phyloP scores from a whole-genome alignment of 2,113 vertebrate genomes.

The Strix uralensis region DNA sequence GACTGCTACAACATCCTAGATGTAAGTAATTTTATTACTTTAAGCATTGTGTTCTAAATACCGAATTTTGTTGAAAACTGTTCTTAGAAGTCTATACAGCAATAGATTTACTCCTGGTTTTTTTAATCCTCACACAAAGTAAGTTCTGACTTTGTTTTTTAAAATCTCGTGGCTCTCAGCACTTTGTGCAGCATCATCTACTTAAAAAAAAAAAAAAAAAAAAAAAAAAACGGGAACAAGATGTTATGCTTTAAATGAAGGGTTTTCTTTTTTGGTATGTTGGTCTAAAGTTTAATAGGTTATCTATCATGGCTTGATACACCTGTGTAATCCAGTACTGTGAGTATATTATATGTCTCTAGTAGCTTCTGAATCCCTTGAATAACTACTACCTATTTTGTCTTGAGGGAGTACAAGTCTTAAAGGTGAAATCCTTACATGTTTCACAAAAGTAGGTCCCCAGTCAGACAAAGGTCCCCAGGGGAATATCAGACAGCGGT shows the following conservation, averaged over 20 bases:
- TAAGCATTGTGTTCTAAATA: background rate
- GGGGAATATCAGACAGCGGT: background rate
- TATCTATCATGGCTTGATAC: accelerated
- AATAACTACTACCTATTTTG: background rate
- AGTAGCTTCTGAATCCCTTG: background rate
- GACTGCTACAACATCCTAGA: background rate
- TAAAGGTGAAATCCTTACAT: background rate
- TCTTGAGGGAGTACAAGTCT: background rate
- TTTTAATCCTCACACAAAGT: background rate
- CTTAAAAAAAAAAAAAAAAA: background rate
- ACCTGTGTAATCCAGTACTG: too few species aligned
- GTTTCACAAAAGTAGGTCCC: background rate
- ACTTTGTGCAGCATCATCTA: background rate
- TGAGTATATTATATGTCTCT: background rate
- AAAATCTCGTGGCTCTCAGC: background rate
- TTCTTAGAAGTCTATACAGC: background rate
- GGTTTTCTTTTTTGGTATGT: accelerated
- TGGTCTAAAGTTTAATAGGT: background rate
- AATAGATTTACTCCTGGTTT: background rate
- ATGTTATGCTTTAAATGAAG: background rate
- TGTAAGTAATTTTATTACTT: background rate
- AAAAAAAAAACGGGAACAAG: background rate
- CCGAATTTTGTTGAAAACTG: background rate
- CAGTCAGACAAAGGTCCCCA: background rate
- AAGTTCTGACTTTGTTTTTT: background rate